Percentiles rank a stretch among this genome's conserved stretches.
These are phyloP conservation scores for Bombus sibiricus DNA, from an alignment of 1,140 invertebrate genomes.

Conservation along the genomic window DNA sequence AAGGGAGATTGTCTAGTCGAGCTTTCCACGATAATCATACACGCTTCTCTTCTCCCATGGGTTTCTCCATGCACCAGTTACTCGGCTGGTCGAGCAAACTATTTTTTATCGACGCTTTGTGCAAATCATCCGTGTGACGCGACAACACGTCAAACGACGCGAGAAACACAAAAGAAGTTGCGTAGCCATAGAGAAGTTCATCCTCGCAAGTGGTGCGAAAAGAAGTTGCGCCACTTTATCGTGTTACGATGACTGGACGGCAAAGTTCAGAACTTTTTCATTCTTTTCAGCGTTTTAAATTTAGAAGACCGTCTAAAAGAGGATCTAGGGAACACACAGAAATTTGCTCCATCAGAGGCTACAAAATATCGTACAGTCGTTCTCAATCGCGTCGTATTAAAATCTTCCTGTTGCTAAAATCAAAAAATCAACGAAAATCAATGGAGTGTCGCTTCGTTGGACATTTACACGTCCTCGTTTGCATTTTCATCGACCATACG, in stretches of 20 bases:
- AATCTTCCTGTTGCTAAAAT: no score
- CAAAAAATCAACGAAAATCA: no score
- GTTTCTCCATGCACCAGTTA: background rate
- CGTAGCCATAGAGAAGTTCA: background rate
- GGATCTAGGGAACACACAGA: no score
- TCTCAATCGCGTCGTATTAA: no score
- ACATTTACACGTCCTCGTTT: no score
- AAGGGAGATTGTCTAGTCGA: background rate
- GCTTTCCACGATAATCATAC: background rate
- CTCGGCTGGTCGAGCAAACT: background rate
- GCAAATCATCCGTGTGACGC: background rate
- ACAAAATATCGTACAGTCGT: no score
- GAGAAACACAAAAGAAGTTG: background rate
- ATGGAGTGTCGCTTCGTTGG: no score
- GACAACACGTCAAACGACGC: background rate
- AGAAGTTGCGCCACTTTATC: background rate
- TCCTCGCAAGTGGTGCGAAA: background rate
- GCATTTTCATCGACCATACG: no score
- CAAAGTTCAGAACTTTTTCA: background rate
- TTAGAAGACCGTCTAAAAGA: no score
- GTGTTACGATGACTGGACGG: no score
- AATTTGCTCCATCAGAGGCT: no score
- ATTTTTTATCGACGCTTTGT: conserved; percentile 31
- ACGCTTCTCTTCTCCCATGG: background rate
- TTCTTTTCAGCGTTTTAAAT: no score